These are phyloP conservation scores for Tromatobia lineatoria DNA, from an alignment of 2,888 invertebrate species.

Conservation along the genomic window DNA sequence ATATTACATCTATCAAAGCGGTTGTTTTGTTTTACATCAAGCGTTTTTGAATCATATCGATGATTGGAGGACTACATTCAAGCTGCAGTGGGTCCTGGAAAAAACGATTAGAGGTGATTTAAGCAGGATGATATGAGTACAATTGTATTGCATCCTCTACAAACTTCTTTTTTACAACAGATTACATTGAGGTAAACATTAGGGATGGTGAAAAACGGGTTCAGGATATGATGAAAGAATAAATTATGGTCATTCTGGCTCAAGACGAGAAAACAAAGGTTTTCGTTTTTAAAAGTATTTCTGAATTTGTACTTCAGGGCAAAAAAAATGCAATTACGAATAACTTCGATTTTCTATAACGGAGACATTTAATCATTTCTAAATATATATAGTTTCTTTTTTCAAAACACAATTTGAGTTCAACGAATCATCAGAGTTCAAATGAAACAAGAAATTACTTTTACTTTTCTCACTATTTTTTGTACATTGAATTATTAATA, in stretches of 20 bases:
- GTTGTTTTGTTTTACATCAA: constrained; percentile 54
- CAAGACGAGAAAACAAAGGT: neutral
- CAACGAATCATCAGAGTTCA: no score
- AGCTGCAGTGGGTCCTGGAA: constrained; percentile 77
- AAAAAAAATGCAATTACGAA: no score
- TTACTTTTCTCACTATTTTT: no score
- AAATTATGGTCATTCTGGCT: neutral
- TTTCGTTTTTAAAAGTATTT: neutral
- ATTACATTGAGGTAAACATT: neutral
- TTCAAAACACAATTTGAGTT: no score
- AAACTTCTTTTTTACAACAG: neutral
- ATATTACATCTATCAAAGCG: constrained; percentile 40
- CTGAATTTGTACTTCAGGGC: no score
- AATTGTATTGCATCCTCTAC: neutral
- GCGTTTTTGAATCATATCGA: constrained; percentile 64
- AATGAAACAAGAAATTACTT: no score
- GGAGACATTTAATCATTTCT: no score
- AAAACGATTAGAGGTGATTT: constrained; percentile 71
- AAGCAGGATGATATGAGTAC: constrained; percentile 36
- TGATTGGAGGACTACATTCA: constrained; percentile 70
- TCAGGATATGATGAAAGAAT: neutral
- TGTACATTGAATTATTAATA: no score
- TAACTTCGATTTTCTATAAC: no score
- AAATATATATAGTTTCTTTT: no score
- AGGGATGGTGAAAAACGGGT: neutral